Conservation (phyloP, 2,797 vertebrate species). For the Sebastes melanostomus region DNA sequence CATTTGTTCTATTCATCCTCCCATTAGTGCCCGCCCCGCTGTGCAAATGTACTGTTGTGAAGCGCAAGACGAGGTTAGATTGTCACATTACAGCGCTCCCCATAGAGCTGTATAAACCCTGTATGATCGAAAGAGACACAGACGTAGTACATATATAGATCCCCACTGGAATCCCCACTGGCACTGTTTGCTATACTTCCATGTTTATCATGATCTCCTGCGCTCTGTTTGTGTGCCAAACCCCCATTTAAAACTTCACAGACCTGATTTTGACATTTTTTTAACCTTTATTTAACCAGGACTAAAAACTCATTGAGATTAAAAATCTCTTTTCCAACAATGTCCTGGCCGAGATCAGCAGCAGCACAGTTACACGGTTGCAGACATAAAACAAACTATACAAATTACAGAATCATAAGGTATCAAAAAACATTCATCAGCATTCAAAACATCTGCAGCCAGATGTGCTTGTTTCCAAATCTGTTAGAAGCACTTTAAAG, state of each 20-base stretch:
- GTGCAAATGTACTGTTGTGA: conserved; percentile 34
- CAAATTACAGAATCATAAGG: too few species aligned
- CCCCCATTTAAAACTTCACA: neutral
- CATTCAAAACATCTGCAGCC: too few species aligned
- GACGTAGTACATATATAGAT: conserved; percentile 20
- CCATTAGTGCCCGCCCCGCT: conserved; percentile 52
- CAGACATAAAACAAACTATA: too few species aligned
- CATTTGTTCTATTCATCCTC: conserved; percentile 57
- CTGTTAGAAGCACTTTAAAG: too few species aligned
- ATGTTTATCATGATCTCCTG: neutral
- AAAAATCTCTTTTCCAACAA: too few species aligned
- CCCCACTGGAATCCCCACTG: neutral
- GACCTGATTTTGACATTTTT: neutral
- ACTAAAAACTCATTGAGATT: too few species aligned
- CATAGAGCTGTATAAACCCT: conserved; percentile 6
- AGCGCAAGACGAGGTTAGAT: conserved; percentile 29
- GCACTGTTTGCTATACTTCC: conserved; percentile 5
- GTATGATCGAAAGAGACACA: conserved; percentile 4
- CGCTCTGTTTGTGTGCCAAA: neutral
- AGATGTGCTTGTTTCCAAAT: too few species aligned
- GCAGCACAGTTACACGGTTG: too few species aligned
- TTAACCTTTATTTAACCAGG: accelerated
- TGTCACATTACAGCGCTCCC: conserved; percentile 34
- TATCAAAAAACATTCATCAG: too few species aligned
- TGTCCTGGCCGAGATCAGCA: too few species aligned